Conservation (phyloP, 2,113 vertebrate species). For the Chlamydotis undulata region DNA sequence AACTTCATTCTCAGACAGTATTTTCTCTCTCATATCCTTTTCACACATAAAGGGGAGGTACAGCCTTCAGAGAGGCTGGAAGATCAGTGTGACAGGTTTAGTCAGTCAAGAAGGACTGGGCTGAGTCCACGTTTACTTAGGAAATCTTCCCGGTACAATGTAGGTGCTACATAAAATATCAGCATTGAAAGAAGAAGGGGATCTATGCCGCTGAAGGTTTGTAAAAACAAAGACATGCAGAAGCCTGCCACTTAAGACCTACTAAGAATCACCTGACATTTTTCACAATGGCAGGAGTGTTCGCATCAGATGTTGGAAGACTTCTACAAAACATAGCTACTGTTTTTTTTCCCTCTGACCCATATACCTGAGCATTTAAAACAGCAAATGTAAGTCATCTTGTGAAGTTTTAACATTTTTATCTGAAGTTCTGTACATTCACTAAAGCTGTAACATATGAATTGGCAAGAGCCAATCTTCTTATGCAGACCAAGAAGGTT, state of each 20-base stretch:
- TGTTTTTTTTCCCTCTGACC: not conserved
- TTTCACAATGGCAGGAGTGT: not conserved
- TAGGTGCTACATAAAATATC: not conserved
- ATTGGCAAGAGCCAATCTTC: not conserved
- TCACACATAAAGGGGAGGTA: not conserved
- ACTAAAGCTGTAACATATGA: not conserved
- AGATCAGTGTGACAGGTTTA: not conserved
- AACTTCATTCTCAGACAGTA: not conserved
- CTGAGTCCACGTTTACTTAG: not conserved
- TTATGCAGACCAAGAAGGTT: not conserved
- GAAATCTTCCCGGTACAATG: not conserved
- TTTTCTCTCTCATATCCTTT: not conserved
- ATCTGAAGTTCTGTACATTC: not conserved
- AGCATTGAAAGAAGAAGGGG: not conserved
- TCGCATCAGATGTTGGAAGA: not conserved
- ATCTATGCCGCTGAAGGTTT: not conserved
- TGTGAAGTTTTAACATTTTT: not conserved
- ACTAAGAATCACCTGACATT: not conserved
- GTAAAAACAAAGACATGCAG: not conserved
- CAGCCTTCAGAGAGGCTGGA: not conserved
- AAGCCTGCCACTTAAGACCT: not conserved
- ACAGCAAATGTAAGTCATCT: not conserved
- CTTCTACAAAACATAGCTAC: not conserved
- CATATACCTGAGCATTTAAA: not conserved
- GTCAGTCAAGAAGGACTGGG: not conserved